Evolutionary conservation across 2,888 invertebrate genomes (phyloP).

Genomic region (Plebejus anna): DNA sequence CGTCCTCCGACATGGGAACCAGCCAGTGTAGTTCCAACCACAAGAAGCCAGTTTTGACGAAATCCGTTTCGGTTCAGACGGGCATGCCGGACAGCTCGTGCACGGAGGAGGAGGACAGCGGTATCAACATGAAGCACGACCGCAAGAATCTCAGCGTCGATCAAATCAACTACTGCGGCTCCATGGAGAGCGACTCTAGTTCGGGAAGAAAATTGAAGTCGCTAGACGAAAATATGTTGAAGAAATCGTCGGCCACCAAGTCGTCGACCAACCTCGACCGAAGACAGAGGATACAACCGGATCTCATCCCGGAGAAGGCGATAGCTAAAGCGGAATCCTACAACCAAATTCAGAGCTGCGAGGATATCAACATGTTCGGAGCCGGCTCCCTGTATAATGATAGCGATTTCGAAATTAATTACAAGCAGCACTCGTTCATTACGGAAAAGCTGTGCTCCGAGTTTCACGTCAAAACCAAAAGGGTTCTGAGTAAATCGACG

Average conservation of each 20-base stretch:
- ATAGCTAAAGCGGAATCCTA: conserved; percentile 74
- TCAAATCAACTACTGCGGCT: conserved; percentile 75
- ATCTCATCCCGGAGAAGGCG: conserved; percentile 73
- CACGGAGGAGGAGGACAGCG: conserved; percentile 63
- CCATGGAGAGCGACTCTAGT: conserved; percentile 75
- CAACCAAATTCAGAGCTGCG: conserved; percentile 76
- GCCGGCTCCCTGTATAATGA: conserved; percentile 78
- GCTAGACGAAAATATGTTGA: conserved; percentile 73
- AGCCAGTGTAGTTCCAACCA: conserved; percentile 73
- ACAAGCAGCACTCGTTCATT: conserved; percentile 82
- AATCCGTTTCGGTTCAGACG: conserved; percentile 76
- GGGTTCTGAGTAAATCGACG: conserved; percentile 82
- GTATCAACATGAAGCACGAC: conserved; percentile 70
- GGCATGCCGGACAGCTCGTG: conserved; percentile 71
- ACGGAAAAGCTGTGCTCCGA: conserved; percentile 85
- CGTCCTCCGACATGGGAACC: conserved; percentile 77
- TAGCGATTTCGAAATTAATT: conserved; percentile 77
- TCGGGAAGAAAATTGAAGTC: conserved; percentile 73
- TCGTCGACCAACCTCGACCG: conserved; percentile 72
- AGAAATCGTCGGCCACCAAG: conserved; percentile 69
- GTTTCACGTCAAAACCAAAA: conserved; percentile 85
- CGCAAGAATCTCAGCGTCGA: conserved; percentile 75
- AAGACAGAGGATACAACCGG: conserved; percentile 75
- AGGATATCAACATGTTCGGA: conserved; percentile 78
- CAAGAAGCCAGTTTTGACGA: conserved; percentile 72